phyloP scores from a whole-genome alignment of 1,140 invertebrate genomes.

The Dreissena rostriformis region DNA sequence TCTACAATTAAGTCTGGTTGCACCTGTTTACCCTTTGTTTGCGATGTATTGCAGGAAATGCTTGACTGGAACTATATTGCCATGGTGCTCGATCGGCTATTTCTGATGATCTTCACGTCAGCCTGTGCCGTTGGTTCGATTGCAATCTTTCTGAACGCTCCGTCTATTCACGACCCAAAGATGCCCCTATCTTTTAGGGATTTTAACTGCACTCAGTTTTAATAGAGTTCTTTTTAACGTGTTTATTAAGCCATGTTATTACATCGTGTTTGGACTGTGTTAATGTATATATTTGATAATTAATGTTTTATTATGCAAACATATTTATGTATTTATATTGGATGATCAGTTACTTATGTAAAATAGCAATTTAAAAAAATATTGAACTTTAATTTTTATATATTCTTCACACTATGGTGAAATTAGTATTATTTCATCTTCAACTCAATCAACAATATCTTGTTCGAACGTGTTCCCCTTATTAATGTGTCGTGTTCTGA shows the following conservation, averaged over 20 bases:
- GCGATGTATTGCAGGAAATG: conserved; percentile 74
- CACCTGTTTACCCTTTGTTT: not conserved
- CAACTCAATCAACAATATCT: too few relatives aligned
- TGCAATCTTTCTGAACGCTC: conserved; percentile 95
- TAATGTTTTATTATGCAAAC: too few relatives aligned
- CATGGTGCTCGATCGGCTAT: conserved; percentile 98
- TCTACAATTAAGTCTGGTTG: not conserved
- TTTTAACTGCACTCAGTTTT: not conserved
- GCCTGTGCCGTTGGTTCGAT: conserved; percentile 92
- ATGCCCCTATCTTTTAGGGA: conserved; percentile 84
- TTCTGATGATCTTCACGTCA: conserved; percentile 97
- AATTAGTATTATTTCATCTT: too few relatives aligned
- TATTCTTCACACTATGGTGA: too few relatives aligned
- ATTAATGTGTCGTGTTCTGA: too few relatives aligned
- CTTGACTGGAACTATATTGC: conserved; percentile 99
- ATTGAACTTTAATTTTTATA: too few relatives aligned
- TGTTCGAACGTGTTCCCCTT: too few relatives aligned
- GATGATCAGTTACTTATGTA: too few relatives aligned
- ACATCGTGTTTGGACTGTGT: not conserved
- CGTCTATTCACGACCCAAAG: conserved; percentile 96
- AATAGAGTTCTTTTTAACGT: not conserved
- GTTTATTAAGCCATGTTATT: too few relatives aligned
- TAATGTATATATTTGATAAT: too few relatives aligned
- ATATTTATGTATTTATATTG: too few relatives aligned
- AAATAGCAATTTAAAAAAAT: too few relatives aligned